Evolutionary conservation across 2,113 vertebrate genomes (phyloP).

Genomic region (Amazona guildingii): DNA sequence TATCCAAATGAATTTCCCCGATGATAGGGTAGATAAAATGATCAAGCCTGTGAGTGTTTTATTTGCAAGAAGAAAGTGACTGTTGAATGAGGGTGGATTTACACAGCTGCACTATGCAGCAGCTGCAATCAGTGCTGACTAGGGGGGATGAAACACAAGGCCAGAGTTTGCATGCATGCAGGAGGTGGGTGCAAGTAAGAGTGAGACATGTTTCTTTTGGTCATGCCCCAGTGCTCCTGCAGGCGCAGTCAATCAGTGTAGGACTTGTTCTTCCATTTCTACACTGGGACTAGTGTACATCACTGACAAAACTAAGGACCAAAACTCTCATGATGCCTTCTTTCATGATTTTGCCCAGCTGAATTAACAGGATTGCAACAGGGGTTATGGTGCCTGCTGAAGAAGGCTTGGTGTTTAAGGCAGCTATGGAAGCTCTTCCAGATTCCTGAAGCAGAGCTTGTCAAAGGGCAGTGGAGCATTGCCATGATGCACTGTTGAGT

Average conservation of each 20-base stretch:
- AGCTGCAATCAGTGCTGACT: not conserved
- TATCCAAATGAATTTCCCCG: conserved; percentile 28
- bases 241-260: accelerated
- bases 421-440: not conserved
- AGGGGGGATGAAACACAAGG: not conserved
- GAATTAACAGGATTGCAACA: not conserved
- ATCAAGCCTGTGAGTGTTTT: not conserved
- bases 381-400: not conserved
- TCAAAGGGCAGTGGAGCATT: not conserved
- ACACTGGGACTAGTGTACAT: accelerated
- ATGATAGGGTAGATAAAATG: conserved; percentile 38
- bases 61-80: not conserved
- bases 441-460: not conserved
- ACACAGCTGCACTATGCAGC: not conserved
- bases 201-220: accelerated
- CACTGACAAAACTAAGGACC: not conserved
- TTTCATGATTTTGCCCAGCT: not conserved
- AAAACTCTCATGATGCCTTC: accelerated
- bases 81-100: not conserved
- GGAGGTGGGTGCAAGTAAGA: not conserved
- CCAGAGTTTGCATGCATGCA: accelerated
- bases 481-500: not conserved
- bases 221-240: not conserved
- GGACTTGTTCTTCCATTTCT: not conserved
- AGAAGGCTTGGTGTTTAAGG: not conserved